Evolutionary conservation across 35 echinoderm and acorn worm genomes (phyloP).

Genomic region (Lytechinus variegatus): DNA sequence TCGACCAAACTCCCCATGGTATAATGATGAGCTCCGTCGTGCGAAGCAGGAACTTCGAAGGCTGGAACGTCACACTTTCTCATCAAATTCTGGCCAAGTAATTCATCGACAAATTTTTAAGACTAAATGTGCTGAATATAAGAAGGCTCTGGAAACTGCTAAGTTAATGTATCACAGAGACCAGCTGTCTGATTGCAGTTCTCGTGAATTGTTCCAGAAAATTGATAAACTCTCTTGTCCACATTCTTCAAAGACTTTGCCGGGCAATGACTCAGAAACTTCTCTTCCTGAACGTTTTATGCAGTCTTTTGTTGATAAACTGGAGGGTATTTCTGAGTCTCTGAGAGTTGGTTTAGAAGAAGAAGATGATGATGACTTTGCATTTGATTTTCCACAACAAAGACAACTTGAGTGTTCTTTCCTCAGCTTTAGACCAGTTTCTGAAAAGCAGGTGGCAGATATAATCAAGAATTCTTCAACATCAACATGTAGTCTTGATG

Average conservation of each 20-base stretch:
- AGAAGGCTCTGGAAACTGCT: background rate
- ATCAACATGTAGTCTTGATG: too few species aligned
- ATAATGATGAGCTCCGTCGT: background rate
- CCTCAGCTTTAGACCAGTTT: too few species aligned
- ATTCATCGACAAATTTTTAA: background rate
- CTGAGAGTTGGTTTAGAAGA: too few species aligned
- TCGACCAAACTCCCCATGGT: background rate
- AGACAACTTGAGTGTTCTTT: too few species aligned
- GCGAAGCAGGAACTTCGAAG: background rate
- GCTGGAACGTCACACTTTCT: background rate
- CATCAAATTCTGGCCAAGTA: background rate
- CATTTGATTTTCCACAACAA: too few species aligned
- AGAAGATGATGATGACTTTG: too few species aligned
- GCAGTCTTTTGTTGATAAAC: too few species aligned
- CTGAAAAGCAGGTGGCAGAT: too few species aligned
- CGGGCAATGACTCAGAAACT: background rate
- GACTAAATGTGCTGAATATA: background rate
- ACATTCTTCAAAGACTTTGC: background rate
- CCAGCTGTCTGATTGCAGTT: background rate
- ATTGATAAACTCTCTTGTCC: background rate
- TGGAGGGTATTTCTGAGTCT: too few species aligned
- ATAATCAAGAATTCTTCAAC: too few species aligned
- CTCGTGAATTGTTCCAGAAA: background rate
- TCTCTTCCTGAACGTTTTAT: too few species aligned
- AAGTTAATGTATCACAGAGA: background rate